A percentile compares a stretch with the other conserved stretches of the same genome.
Conservation (phyloP, 2,797 vertebrate species). For the Limosa lapponica region DNA sequence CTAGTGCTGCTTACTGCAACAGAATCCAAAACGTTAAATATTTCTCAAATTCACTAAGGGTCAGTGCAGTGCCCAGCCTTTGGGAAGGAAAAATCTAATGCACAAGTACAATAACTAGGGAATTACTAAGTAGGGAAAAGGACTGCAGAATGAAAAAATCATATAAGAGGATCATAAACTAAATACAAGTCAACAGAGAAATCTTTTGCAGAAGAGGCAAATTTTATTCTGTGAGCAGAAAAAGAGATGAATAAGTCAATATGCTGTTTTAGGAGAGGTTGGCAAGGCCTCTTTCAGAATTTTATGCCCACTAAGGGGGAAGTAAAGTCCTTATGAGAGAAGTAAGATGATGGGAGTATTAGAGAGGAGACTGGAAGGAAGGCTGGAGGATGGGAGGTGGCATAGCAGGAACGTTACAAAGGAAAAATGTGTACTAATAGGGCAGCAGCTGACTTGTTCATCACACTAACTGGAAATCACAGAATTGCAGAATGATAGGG, state of each 20-base stretch:
- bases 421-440: background rate
- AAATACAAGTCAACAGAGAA: background rate
- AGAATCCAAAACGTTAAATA: background rate
- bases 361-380: background rate
- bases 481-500: background rate
- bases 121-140: background rate
- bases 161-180: background rate
- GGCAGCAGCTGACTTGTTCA: background rate
- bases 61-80: background rate
- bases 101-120: background rate
- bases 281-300: background rate
- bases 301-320: background rate
- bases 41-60: background rate
- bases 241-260: background rate
- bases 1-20: background rate
- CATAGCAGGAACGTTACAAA: background rate
- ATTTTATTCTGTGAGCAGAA: background rate
- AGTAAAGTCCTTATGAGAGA: background rate
- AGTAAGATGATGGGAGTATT: background rate
- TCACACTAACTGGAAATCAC: background rate
- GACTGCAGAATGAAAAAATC: background rate
- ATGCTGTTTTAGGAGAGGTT: background rate
- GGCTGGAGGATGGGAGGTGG: background rate
- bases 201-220: background rate
- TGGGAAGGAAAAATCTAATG: background rate